A percentile compares a stretch with the other conserved stretches of the same genome.
These are phyloP conservation scores for Rhysida immarginata DNA, from an alignment of 1,140 invertebrate genomes.

Conservation along the genomic window DNA sequence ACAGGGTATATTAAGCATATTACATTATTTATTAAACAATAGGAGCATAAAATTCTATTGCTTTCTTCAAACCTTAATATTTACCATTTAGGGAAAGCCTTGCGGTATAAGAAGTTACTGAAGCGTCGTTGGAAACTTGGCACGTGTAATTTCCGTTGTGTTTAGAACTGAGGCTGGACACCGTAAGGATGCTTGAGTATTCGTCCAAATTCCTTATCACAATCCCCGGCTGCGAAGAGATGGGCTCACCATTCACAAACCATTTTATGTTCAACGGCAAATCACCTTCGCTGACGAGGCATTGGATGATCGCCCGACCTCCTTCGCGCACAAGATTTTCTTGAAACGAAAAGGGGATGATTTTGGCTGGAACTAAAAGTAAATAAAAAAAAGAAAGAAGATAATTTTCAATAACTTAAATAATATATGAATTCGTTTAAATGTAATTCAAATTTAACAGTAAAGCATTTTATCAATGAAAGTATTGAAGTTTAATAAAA, in stretches of 20 bases:
- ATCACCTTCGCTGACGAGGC: not conserved
- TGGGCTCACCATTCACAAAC: not conserved
- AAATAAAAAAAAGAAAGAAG: no score
- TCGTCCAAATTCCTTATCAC: not conserved
- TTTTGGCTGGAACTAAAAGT: no score
- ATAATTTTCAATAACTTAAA: no score
- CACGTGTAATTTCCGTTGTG: not conserved
- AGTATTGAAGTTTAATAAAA: no score
- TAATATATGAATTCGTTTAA: no score
- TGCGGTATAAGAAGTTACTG: not conserved
- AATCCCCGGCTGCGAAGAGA: not conserved
- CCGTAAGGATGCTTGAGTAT: conserved; percentile 3
- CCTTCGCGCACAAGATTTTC: not conserved
- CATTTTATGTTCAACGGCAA: not conserved
- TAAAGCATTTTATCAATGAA: no score
- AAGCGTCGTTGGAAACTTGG: not conserved
- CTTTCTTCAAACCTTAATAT: no score
- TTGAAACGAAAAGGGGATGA: no score
- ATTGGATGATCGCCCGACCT: not conserved
- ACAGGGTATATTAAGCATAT: no score
- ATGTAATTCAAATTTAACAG: no score
- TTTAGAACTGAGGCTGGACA: not conserved
- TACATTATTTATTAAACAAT: no score
- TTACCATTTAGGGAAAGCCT: not conserved
- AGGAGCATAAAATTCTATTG: no score